These are phyloP conservation scores for Antheraea assamensis DNA, from an alignment of 2,888 invertebrate genomes.

Conservation along the genomic window DNA sequence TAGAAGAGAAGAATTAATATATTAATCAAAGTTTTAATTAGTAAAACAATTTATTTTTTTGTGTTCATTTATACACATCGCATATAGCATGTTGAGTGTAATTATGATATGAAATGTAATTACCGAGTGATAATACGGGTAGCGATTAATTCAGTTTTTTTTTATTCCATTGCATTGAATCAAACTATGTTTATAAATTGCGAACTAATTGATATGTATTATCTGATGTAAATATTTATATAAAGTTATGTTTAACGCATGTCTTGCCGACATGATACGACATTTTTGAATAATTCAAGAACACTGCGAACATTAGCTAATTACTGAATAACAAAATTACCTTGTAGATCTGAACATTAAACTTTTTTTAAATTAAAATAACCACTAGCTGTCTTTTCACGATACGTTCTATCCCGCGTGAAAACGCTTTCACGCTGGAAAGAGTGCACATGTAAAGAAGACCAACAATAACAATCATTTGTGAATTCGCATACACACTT, in stretches of 20 bases:
- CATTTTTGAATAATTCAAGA: background rate
- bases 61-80: too few species aligned
- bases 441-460: too few species aligned
- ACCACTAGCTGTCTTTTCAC: too few species aligned
- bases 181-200: background rate
- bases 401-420: too few species aligned
- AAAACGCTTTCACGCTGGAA: too few species aligned
- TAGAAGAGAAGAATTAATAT: background rate
- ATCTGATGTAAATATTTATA: background rate
- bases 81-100: too few species aligned
- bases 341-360: background rate
- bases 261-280: background rate
- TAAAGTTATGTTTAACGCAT: background rate
- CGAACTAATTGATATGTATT: background rate
- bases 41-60: background rate
- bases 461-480: too few species aligned
- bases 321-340: too few species aligned
- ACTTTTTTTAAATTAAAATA: background rate
- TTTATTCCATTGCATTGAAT: background rate
- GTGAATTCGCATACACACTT: too few species aligned
- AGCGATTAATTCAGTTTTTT: background rate
- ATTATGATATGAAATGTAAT: too few species aligned
- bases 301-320: too few species aligned
- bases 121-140: too few species aligned
- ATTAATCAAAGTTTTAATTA: background rate